A percentile compares a stretch with the other conserved stretches of the same genome.
These are phyloP conservation scores for Piaya cayana DNA, from an alignment of 2,113 vertebrate species.

Conservation along the genomic window DNA sequence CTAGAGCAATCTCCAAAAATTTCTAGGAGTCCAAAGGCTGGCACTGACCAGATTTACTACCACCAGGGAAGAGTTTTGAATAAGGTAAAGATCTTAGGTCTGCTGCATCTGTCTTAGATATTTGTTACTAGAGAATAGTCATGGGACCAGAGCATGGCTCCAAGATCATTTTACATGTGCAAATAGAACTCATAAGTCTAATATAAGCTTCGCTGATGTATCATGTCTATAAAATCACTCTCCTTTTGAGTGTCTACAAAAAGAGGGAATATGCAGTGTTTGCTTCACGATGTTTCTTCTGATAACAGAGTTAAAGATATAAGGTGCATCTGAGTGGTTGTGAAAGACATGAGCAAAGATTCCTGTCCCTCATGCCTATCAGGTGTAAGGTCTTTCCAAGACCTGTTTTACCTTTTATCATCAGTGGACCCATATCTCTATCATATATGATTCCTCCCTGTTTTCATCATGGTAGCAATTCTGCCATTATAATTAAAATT, in stretches of 20 bases:
- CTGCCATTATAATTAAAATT: neutral
- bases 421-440: rapidly evolving
- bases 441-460: neutral
- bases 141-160: neutral
- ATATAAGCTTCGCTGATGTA: neutral
- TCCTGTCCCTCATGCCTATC: neutral
- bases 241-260: neutral
- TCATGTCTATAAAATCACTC: neutral
- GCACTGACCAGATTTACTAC: neutral
- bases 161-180: neutral
- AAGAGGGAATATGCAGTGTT: neutral
- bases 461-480: neutral
- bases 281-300: neutral
- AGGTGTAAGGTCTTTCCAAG: neutral
- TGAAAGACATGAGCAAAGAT: neutral
- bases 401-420: neutral
- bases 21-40: neutral
- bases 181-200: neutral
- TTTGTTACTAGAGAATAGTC: neutral
- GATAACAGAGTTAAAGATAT: neutral
- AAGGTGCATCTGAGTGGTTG: neutral
- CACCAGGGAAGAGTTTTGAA: neutral
- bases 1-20: neutral
- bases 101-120: neutral
- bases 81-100: neutral